A percentile compares a stretch with the other conserved stretches of the same genome.
These are phyloP conservation scores for Lottia scabra DNA, from an alignment of 2,888 invertebrate genomes.

Conservation along the genomic window DNA sequence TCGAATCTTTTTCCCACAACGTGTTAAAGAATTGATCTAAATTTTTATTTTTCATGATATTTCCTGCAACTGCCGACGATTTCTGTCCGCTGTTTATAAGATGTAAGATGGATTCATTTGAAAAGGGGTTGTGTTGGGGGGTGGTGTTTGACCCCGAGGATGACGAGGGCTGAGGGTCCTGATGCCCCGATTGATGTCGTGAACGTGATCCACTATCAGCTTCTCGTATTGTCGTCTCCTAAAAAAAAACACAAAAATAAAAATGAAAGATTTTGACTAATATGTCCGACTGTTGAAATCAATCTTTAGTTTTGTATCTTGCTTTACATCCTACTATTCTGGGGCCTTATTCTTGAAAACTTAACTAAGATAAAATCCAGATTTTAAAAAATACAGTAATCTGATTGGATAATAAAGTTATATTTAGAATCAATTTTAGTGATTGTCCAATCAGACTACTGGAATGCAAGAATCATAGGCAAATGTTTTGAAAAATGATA, in stretches of 20 bases:
- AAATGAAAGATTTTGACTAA: too few species aligned
- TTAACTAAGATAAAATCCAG: too few species aligned
- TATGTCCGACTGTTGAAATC: slow-evolving; percentile 14
- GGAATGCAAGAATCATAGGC: too few species aligned
- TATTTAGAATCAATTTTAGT: too few species aligned
- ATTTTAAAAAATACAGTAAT: too few species aligned
- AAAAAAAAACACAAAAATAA: slow-evolving; percentile 5
- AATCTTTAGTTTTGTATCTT: too few species aligned
- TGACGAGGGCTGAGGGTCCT: slow-evolving; percentile 59
- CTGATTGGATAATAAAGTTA: too few species aligned
- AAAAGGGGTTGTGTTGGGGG: slow-evolving; percentile 22
- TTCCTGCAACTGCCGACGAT: slow-evolving; percentile 13
- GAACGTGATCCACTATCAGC: slow-evolving; percentile 40
- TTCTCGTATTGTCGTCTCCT: slow-evolving; percentile 62
- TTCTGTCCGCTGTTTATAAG: not conserved
- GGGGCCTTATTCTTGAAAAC: too few species aligned
- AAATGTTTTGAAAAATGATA: too few species aligned
- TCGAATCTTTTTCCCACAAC: slow-evolving; percentile 53
- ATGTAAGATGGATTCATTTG: slow-evolving; percentile 19
- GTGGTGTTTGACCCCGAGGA: slow-evolving; percentile 13
- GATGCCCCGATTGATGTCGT: slow-evolving; percentile 58
- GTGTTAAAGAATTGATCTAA: slow-evolving; percentile 44
- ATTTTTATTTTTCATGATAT: slow-evolving; percentile 28
- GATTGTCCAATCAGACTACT: too few species aligned
- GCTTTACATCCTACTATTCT: too few species aligned